A percentile compares a stretch with the other conserved stretches of the same genome.
These are phyloP conservation scores for Trachelipus rathkii DNA, from an alignment of 1,140 invertebrate genomes.

Conservation along the genomic window DNA sequence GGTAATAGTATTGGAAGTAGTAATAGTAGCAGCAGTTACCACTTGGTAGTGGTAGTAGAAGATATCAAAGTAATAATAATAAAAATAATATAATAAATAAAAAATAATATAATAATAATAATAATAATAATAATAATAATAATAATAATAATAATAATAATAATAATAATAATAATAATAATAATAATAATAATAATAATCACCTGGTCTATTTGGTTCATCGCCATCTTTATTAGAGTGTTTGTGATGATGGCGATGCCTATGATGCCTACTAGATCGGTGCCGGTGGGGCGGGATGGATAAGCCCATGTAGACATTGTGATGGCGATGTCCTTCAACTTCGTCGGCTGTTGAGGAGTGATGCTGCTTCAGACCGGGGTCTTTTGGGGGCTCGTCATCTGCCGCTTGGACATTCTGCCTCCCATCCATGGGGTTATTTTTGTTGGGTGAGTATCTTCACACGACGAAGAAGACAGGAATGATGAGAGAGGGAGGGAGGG, in stretches of 20 bases:
- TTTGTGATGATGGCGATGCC: slow-evolving; percentile 56
- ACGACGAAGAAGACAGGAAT: no score
- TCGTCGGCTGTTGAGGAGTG: slow-evolving; percentile 51
- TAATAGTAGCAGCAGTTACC: not conserved
- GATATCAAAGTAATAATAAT: no score
- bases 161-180: not conserved
- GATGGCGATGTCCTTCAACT: slow-evolving; percentile 68
- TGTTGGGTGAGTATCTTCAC: no score
- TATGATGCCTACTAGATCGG: slow-evolving; percentile 49
- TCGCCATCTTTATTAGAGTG: slow-evolving; percentile 31
- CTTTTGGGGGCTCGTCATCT: slow-evolving; percentile 63
- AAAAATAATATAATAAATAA: not conserved
- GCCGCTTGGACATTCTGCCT: slow-evolving; percentile 44
- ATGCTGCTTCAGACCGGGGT: slow-evolving; percentile 70
- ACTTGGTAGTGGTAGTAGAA: no score
- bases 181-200: not conserved
- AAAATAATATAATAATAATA: not conserved
- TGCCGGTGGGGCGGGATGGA: slow-evolving; percentile 57
- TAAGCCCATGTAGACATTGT: slow-evolving; percentile 82
- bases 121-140: no score
- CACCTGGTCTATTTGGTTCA: slow-evolving; percentile 46
- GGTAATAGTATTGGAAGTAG: not conserved
- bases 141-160: not conserved
- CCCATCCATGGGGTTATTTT: slow-evolving; percentile 2
- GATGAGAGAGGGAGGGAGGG: no score